Evolutionary conservation across 2,797 vertebrate species (phyloP).

Genomic region (Eleutherodactylus coqui): DNA sequence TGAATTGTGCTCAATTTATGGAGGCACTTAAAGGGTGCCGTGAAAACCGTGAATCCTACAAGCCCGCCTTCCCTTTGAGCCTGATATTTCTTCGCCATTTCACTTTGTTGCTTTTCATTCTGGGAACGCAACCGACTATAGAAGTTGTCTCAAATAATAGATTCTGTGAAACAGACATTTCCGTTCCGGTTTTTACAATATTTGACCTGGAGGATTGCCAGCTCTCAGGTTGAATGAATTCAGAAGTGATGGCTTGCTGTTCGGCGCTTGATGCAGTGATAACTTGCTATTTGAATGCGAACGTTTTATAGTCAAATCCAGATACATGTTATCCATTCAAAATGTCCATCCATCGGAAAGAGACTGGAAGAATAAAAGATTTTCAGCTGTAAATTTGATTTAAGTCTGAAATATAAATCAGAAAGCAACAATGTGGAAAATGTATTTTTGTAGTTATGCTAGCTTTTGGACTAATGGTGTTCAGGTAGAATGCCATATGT

Average conservation of each 20-base stretch:
- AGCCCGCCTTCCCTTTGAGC: not conserved
- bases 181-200: not conserved
- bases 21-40: not conserved
- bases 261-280: not conserved
- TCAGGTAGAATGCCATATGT: too few relatives aligned
- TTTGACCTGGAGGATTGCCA: not conserved
- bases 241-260: not conserved
- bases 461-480: too few relatives aligned
- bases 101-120: not conserved
- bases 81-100: not conserved
- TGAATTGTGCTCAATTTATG: not conserved
- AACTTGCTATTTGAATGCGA: not conserved
- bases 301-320: not conserved
- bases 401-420: too few relatives aligned
- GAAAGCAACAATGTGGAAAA: too few relatives aligned
- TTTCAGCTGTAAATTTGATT: not conserved
- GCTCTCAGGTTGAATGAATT: not conserved
- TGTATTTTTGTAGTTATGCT: too few relatives aligned
- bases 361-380: not conserved
- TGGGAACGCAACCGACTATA: not conserved
- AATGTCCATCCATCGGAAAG: not conserved
- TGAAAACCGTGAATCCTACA: not conserved
- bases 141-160: not conserved
- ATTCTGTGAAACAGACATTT: not conserved
- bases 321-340: not conserved